These are phyloP conservation scores for Melinaea menophilus DNA, from an alignment of 2,888 invertebrate species.

Conservation along the genomic window DNA sequence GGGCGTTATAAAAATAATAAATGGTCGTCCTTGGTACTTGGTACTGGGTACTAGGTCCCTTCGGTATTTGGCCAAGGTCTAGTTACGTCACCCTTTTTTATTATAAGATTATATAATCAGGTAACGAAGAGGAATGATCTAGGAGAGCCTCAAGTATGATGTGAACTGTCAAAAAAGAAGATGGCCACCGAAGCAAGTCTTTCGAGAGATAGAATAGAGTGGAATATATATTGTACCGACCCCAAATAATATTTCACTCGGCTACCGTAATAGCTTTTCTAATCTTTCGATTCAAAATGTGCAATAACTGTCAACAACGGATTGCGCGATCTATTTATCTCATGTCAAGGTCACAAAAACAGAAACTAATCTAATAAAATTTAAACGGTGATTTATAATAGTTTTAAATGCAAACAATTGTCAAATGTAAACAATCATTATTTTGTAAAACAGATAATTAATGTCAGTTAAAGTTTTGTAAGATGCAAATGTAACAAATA, in stretches of 20 bases:
- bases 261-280: not conserved
- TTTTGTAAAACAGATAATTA: too few relatives aligned
- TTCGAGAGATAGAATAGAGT: too few relatives aligned
- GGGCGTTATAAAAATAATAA: constrained; percentile 11
- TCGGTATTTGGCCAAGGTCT: constrained; percentile 11
- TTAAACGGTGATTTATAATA: not conserved
- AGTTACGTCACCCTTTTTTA: too few relatives aligned
- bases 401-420: not conserved
- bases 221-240: too few relatives aligned
- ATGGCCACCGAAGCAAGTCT: too few relatives aligned
- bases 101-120: too few relatives aligned
- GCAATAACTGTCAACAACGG: constrained; percentile 2
- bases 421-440: too few relatives aligned
- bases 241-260: not conserved
- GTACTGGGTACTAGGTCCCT: constrained; percentile 8
- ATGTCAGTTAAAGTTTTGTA: too few relatives aligned
- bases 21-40: constrained; percentile 15
- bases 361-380: not conserved
- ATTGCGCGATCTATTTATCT: not conserved
- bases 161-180: too few relatives aligned
- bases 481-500: too few relatives aligned
- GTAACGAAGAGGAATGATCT: too few relatives aligned
- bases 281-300: not conserved
- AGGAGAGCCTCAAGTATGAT: too few relatives aligned
- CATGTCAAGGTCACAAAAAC: constrained; percentile 4